These are phyloP conservation scores for Acropora tenuis DNA, from an alignment of 64 coral and sea anemone species.

Conservation along the genomic window DNA sequence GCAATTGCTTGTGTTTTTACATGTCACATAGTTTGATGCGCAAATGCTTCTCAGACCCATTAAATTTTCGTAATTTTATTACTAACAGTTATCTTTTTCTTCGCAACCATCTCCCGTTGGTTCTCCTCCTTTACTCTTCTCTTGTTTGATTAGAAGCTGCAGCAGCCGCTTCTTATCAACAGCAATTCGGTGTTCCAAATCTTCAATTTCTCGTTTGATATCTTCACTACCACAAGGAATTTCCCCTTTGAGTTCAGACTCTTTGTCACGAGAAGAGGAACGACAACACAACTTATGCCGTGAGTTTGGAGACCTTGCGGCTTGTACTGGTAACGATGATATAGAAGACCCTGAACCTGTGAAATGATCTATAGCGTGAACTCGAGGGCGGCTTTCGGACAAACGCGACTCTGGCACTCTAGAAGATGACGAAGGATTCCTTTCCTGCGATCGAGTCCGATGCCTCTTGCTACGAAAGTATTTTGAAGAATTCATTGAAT, in stretches of 20 bases:
- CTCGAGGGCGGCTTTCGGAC: background rate
- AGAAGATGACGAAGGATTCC: background rate
- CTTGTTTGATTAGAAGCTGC: conserved; percentile 68
- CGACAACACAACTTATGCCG: conserved; percentile 18
- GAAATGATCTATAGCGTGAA: background rate
- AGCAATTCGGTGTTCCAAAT: conserved; percentile 71
- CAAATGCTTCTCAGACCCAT: too few relatives aligned
- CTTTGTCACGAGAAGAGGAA: background rate
- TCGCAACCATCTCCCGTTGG: background rate
- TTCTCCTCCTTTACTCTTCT: conserved; percentile 8
- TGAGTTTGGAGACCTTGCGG: background rate
- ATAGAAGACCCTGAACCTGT: background rate
- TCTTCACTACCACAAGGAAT: conserved; percentile 31
- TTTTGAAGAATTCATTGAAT: background rate
- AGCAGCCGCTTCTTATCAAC: conserved; percentile 70
- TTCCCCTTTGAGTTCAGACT: background rate
- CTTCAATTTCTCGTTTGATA: conserved; percentile 80
- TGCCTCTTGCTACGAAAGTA: background rate
- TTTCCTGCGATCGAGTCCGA: background rate
- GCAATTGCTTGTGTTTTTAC: too few relatives aligned
- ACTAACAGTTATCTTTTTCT: background rate
- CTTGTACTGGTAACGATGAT: background rate
- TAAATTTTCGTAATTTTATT: too few relatives aligned
- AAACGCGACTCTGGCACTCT: background rate
- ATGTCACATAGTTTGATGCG: too few relatives aligned